Percentiles rank a stretch among this genome's conserved stretches.
phyloP scores from a whole-genome alignment of 2,797 vertebrate species.

The Menidia menidia region DNA sequence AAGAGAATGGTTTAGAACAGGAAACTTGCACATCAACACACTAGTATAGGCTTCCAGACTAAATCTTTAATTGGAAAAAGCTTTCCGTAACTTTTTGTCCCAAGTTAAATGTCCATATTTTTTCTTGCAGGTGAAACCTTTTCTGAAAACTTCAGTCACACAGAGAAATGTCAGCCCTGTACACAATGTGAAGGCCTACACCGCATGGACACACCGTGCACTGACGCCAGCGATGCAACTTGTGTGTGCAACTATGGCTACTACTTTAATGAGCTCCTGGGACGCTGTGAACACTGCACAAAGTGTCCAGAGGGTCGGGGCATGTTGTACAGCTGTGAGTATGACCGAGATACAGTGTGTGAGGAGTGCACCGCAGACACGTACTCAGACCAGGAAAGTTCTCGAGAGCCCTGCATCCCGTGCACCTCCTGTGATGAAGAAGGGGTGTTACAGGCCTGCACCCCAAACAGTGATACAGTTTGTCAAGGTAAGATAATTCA shows the following conservation, averaged over 20 bases:
- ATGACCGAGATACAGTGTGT: conserved; percentile 86
- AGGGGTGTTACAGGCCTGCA: conserved; percentile 83
- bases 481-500: conserved; percentile 83
- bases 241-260: conserved; percentile 91
- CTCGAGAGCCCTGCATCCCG: conserved; percentile 94
- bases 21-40: too few species aligned
- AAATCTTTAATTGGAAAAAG: too few species aligned
- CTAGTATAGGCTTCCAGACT: too few species aligned
- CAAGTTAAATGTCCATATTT: background rate
- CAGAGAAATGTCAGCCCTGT: conserved; percentile 87
- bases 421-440: conserved; percentile 91
- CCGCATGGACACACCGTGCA: conserved; percentile 92
- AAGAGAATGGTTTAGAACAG: too few species aligned
- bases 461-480: conserved; percentile 79
- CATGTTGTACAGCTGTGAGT: conserved; percentile 85
- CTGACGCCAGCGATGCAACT: conserved; percentile 90
- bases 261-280: conserved; percentile 70
- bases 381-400: conserved; percentile 92
- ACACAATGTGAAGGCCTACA: conserved; percentile 86
- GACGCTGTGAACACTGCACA: conserved; percentile 84
- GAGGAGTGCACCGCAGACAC: conserved; percentile 88
- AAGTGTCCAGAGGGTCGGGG: conserved; percentile 88
- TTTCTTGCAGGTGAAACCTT: conserved; percentile 89
- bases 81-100: background rate
- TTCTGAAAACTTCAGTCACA: conserved; percentile 91